Base-by-base conservation (phyloP, 2,113 vertebrate species). In the Desmodus rotundus region DNA sequence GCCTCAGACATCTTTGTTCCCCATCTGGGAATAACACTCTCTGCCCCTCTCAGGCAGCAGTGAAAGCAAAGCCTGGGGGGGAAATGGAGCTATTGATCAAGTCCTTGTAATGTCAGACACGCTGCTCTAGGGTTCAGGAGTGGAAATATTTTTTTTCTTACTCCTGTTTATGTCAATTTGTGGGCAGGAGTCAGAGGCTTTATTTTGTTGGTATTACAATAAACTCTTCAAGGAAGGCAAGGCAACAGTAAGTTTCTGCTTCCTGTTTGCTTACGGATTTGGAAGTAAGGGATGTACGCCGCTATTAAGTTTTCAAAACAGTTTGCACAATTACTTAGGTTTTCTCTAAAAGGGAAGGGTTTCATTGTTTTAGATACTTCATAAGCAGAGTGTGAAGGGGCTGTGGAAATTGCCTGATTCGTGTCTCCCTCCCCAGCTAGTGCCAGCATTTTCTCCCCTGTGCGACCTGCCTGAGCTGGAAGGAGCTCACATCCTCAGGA, bases 341-440 rank as follows among this genome's bases (percentile, higher is more conserved):
- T 87, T 90, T 41, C n/a, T 65, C 38, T 72, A 12, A 61, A 73
- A 92, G 63, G 38, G 38, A 38, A 43, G 4, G 16, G 4, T 76
- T 85, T 68, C 17, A 9, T 11, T 33, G 76, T 50, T 87, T 58
- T 45, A 70, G 65, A 31, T 84, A 52, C 70, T 72, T 81, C n/a
- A 4, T 47, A 26, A 43, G 33, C 36, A 76, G 19, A 31, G 3
- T 38, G 9, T 72, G 43, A 17, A 43, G n/a, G 4, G 28, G 6
- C 16, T 6, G 0, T 33, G 45, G 3, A 36, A 65, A 14, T 38
- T 10, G 13, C 41, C 41, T 52, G 43, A 61, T 38, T 38, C 38
- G 2, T 1, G 2, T 36, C n/a, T 61, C n/a, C 26, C 20, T 76
- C 7, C 14, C 0, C 43, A 3, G 7, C 9, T n/a, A 9, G 8